A percentile compares a stretch with the other conserved stretches of the same genome.
phyloP scores from a whole-genome alignment of 2,888 invertebrate genomes.

The Salpingus planirostris region DNA sequence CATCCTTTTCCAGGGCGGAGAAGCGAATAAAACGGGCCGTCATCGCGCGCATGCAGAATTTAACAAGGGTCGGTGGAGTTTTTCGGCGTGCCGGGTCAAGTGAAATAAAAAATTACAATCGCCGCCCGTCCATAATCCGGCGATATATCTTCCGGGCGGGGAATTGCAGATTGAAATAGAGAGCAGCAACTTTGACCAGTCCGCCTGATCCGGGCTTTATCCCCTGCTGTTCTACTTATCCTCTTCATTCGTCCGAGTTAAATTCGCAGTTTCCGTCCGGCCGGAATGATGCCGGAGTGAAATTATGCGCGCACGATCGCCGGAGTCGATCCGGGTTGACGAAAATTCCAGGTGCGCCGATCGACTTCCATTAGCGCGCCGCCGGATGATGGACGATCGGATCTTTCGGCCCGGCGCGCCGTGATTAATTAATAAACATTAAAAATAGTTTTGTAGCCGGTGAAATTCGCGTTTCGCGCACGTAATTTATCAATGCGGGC shows the following conservation, averaged over 20 bases:
- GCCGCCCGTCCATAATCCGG: constrained; percentile 31
- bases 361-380: constrained; percentile 25
- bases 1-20: too few relatives aligned
- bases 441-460: constrained; percentile 29
- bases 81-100: constrained; percentile 3
- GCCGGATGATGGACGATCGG: constrained; percentile 33
- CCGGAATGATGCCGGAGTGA: constrained; percentile 13
- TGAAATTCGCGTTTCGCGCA: constrained; percentile 14
- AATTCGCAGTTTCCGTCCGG: constrained; percentile 21
- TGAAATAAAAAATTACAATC: constrained; percentile 28
- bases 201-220: constrained; percentile 29
- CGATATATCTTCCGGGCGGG: constrained; percentile 29
- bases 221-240: constrained; percentile 30
- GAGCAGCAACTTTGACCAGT: constrained; percentile 31
- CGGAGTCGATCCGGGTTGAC: too few relatives aligned
- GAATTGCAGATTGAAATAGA: constrained; percentile 34
- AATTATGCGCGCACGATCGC: constrained; percentile 20
- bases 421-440: constrained; percentile 35
- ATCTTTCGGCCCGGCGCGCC: constrained; percentile 26
- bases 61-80: too few relatives aligned
- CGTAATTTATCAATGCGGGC: constrained; percentile 15
- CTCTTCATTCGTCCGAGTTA: constrained; percentile 34
- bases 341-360: constrained; percentile 28
- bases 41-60: too few relatives aligned
- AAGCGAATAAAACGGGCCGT: too few relatives aligned